Conservation (phyloP, 2,113 vertebrate species). For the Pogona vitticeps region DNA sequence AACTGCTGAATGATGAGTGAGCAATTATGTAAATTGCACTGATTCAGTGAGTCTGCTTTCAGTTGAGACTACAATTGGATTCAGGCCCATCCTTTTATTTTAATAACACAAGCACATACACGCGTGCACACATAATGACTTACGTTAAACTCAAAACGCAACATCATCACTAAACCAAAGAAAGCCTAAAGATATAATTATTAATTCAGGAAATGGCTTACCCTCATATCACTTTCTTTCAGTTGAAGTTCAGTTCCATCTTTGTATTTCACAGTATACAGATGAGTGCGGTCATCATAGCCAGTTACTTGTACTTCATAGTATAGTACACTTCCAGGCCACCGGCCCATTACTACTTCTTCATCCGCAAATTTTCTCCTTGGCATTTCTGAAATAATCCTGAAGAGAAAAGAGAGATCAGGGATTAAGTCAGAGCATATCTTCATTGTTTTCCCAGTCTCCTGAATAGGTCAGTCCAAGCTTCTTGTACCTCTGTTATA, state of each 20-base stretch:
- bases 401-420: slow-evolving; percentile 25
- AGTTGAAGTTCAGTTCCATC: slow-evolving; percentile 94
- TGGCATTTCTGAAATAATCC: slow-evolving; percentile 82
- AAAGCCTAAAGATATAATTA: neutral
- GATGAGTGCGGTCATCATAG: slow-evolving; percentile 78
- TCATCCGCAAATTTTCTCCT: slow-evolving; percentile 82
- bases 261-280: slow-evolving; percentile 95
- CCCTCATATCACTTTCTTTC: slow-evolving; percentile 90
- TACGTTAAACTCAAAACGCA: neutral
- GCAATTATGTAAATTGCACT: too few relatives aligned
- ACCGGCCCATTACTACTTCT: slow-evolving; percentile 92
- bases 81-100: too few relatives aligned
- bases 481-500: neutral
- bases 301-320: slow-evolving; percentile 89
- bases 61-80: too few relatives aligned
- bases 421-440: accelerated
- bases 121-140: too few relatives aligned
- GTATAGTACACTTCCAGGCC: slow-evolving; percentile 94
- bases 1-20: too few relatives aligned
- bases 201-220: slow-evolving; percentile 53
- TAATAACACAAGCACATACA: too few relatives aligned
- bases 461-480: neutral
- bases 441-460: neutral
- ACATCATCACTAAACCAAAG: neutral
- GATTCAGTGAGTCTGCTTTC: too few relatives aligned